Conservation (phyloP, 2,888 invertebrate species). For the Amiota communis region DNA sequence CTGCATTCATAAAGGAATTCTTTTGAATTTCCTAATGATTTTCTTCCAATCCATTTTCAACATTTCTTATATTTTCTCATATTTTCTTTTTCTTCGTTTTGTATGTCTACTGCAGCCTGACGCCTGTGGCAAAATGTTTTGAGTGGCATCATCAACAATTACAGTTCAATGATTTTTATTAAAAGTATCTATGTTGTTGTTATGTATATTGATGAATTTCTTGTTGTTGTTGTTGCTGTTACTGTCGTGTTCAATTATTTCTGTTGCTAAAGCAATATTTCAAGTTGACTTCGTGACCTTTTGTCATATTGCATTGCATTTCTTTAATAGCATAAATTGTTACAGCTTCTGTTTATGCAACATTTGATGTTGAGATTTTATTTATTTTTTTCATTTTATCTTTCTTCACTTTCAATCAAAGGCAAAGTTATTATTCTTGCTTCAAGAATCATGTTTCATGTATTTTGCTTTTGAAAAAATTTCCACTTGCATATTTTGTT, state of each 20-base stretch:
- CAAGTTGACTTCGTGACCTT: conserved; percentile 58
- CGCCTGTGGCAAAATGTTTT: conserved; percentile 1
- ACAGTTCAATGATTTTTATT: background rate
- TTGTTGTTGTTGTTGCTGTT: conserved; percentile 35
- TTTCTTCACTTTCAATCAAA: background rate
- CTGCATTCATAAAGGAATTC: too few relatives aligned
- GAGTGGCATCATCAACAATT: conserved; percentile 1
- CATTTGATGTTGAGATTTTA: background rate
- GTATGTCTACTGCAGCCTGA: background rate
- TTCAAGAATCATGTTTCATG: background rate
- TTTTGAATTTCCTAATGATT: too few relatives aligned
- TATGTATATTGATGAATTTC: conserved; percentile 32
- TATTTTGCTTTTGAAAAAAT: too few relatives aligned
- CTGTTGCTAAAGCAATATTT: conserved; percentile 31
- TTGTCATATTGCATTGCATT: conserved; percentile 33
- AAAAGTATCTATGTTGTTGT: conserved; percentile 19
- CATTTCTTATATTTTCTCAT: too few relatives aligned
- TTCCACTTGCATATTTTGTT: too few relatives aligned
- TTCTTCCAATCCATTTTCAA: too few relatives aligned
- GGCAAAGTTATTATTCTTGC: background rate
- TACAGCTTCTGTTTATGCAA: background rate
- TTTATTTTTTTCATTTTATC: background rate
- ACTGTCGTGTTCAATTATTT: conserved; percentile 65
- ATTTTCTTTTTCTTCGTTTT: too few relatives aligned
- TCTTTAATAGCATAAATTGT: background rate